phyloP scores from a whole-genome alignment of 1,140 invertebrate genomes.

The Pseudomyrmex gracilis region DNA sequence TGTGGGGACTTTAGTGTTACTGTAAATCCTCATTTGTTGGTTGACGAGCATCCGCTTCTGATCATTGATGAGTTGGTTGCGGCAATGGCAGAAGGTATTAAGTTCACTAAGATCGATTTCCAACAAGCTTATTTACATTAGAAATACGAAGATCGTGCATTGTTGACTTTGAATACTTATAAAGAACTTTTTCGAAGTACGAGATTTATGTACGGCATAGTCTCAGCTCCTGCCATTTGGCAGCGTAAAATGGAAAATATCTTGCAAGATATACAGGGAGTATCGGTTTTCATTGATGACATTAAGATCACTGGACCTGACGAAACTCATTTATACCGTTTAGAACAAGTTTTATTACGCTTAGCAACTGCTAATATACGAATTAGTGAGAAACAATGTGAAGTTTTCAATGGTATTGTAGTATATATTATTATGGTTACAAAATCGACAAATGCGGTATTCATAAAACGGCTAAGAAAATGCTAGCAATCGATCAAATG shows the following conservation, averaged over 20 bases:
- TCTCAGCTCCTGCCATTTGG: not conserved
- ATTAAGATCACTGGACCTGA: not conserved
- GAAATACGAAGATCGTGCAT: too few species aligned
- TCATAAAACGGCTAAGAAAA: slow-evolving; percentile 38
- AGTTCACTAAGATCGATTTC: too few species aligned
- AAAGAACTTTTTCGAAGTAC: too few species aligned
- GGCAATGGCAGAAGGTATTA: too few species aligned
- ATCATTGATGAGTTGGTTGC: too few species aligned
- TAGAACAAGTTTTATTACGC: not conserved
- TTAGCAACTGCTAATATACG: not conserved
- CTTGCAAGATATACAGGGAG: not conserved
- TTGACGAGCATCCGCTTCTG: too few species aligned
- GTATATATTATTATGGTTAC: slow-evolving; percentile 27
- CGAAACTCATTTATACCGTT: not conserved
- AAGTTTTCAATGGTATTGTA: slow-evolving; percentile 5
- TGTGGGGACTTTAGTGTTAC: too few species aligned
- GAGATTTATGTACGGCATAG: too few species aligned
- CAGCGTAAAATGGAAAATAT: not conserved
- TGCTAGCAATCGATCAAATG: slow-evolving; percentile 42
- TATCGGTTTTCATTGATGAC: not conserved
- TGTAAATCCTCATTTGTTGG: too few species aligned
- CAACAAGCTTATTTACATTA: too few species aligned
- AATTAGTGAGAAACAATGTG: slow-evolving; percentile 4
- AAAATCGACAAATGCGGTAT: slow-evolving; percentile 9
- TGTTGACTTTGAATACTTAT: too few species aligned